Evolutionary conservation across 2,797 vertebrate species (phyloP), one percentile per base, ranked within the genome.

Genomic region (Lophotriccus pileatus): DNA sequence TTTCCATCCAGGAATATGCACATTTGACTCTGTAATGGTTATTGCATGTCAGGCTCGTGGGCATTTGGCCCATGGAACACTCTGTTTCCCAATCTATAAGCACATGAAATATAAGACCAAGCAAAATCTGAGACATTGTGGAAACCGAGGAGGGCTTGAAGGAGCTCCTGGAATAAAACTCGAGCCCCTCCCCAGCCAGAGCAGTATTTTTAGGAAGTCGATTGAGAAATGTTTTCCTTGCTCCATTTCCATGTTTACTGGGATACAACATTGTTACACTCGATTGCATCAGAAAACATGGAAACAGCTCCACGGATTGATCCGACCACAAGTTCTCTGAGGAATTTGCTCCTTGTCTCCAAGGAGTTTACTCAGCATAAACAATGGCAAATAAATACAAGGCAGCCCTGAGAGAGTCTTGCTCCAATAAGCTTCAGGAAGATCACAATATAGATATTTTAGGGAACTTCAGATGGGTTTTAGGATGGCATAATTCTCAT

Each of bases 221-320:
- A 89, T 94, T 95, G 93, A 90, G 87, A 91, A 78, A 96, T 97
- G 90, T 96, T 97, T 97, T 88, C 94, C 94, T 94, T 84, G 90
- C 96, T 90, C 80, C 73, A 90, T 91, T 93, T 94, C 96, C 94
- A 87, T 96, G 96, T 98, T 98, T 97, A 97, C 97, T 87, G 95
- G 96, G 95, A 96, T 94, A 97, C 97, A 97, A 79, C 93, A 90
- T 96, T 96, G 95, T 97, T 97, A 91, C 91, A 76, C 84, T 89
- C 44, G 93, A 97, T 98, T 98, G 97, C 98, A 97, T 98, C 97
- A 97, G 97, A 98, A 97, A 97, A 95, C 94, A 93, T 66, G 89
- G 97, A 91, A 96, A 95, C 91, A 34, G 85, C 93, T 93, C 94
- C 73, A 96, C 95, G 64, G 63, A 96, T 93, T 77, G 97, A 97